Evolutionary conservation across 2,797 vertebrate species (phyloP), one percentile per base, ranked within the genome.

Genomic region (Falco concolor): DNA sequence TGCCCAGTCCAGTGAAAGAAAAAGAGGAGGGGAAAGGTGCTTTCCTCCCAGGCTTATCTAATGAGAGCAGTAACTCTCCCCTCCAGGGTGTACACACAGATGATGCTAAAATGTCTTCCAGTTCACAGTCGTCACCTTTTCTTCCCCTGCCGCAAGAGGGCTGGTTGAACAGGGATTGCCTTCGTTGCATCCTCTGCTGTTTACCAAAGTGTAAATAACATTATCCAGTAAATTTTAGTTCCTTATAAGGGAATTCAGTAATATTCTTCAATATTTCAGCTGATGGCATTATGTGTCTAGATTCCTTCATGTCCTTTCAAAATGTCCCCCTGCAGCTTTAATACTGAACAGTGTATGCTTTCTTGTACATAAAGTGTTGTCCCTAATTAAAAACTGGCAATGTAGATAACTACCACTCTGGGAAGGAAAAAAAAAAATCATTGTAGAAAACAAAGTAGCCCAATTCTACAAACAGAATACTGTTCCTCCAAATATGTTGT

Each of bases 261-360:
- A 10, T 15, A 4, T 40, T 57, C 56, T 49, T 70, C 23, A 28
- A 0, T n/a, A 75, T 54, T 83, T 63, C 49, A 68, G 64, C 68
- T 83, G 15, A 82, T 42, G n/a, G 25, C 49, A 53, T 47, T 52
- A 3, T 72, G 25, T 64, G 32, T 75, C 53, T 72, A 42, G 17
- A 53, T 81, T 87, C 76, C 87, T 80, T 45, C 40, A 42, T 16
- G 25, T n/a, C 34, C 79, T 91, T 84, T 68, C n/a, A 80, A 25
- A 83, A 59, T 45, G 19, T 38, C 28, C 34, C 54, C 36, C 56
- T 72, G 76, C 65, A 81, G 69, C 34, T 84, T 73, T 87, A 82
- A 32, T 65, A 47, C 44, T 64, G 68, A 91, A 18, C 36, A 49
- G 15, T 47, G 10, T 47, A 53, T 8, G 3, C n/a, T 75, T 24